Evolutionary conservation across 1,140 invertebrate genomes (phyloP), one percentile per base, ranked within the genome.

Genomic region (Goniozus legneri): DNA sequence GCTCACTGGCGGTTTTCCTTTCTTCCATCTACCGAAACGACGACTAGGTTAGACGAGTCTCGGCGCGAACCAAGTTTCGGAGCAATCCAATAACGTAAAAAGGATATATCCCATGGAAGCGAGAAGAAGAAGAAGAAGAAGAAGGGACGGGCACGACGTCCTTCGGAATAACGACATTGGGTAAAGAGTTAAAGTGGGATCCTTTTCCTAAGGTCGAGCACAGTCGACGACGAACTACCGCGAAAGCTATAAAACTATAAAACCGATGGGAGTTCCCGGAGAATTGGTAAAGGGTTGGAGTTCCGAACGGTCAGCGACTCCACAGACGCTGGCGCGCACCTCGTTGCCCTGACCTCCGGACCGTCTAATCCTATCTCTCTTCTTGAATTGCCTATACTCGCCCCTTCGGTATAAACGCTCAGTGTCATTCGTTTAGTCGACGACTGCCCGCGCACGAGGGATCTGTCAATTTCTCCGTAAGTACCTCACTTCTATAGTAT

Each of bases 211-310:
- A 32, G 13, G 12, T 6, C 32, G 18, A n/a, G n/a, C n/a, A n/a
- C n/a, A n/a, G n/a, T n/a, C n/a, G n/a, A n/a, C n/a, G n/a, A n/a
- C n/a, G 31, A 37, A 41, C 41, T 30, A 33, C 24, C 15, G 10
- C 18, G 35, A 52, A 40, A 54, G 60, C 52, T 54, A 57, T 65
- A 67, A 70, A 71, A 54, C 63, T 60, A 64, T 69, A 69, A 69
- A 67, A 62, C 44, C 32, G 24, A 19, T 19, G 14, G 32, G 31
- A n/a, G n/a, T n/a, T n/a, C n/a, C n/a, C n/a, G n/a, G n/a, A n/a
- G n/a, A n/a, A n/a, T n/a, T n/a, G n/a, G n/a, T n/a, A 50, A 31
- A 40, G 42, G 47, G 53, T 42, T 67, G 63, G 63, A 60, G 58
- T 71, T 69, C 58, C 60, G 38, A 49, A 58, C 47, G 47, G 50